Percentiles rank a stretch among this genome's conserved stretches.
Evolutionary conservation across 2,797 vertebrate species (phyloP).

Genomic region (Acestrorhynchus altus): DNA sequence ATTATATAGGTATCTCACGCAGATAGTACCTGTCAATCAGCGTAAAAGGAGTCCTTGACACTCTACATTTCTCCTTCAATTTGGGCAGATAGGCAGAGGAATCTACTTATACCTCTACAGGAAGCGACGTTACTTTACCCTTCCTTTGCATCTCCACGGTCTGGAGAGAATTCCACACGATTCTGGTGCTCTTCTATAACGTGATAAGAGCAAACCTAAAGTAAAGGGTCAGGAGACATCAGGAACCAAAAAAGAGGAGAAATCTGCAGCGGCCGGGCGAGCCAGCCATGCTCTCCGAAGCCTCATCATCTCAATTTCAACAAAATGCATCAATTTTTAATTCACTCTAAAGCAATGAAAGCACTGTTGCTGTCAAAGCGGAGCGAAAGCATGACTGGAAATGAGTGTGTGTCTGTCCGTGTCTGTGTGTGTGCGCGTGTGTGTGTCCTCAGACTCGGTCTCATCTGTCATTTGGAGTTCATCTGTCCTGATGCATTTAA

Average conservation of each 20-base stretch:
- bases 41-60: conserved; percentile 82
- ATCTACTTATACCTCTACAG: conserved; percentile 39
- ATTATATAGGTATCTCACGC: conserved; percentile 85
- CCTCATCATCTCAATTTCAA: conserved; percentile 67
- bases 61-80: conserved; percentile 56
- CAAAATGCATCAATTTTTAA: conserved; percentile 54
- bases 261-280: conserved; percentile 46
- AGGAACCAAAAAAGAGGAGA: conserved; percentile 54
- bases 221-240: conserved; percentile 62
- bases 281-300: conserved; percentile 52
- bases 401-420: conserved; percentile 22
- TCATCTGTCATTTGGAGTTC: conserved; percentile 38
- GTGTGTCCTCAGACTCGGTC: conserved; percentile 9
- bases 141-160: conserved; percentile 15
- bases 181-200: conserved; percentile 53
- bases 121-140: conserved; percentile 25
- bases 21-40: conserved; percentile 90
- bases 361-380: conserved; percentile 52
- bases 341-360: conserved; percentile 59
- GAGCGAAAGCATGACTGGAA: conserved; percentile 34
- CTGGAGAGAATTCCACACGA: neutral
- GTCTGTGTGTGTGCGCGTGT: neutral
- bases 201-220: conserved; percentile 59
- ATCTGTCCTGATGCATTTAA: conserved; percentile 36
- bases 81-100: conserved; percentile 20